Conservation (phyloP, 2,888 invertebrate genomes). For the Drymonia ruficornis region DNA sequence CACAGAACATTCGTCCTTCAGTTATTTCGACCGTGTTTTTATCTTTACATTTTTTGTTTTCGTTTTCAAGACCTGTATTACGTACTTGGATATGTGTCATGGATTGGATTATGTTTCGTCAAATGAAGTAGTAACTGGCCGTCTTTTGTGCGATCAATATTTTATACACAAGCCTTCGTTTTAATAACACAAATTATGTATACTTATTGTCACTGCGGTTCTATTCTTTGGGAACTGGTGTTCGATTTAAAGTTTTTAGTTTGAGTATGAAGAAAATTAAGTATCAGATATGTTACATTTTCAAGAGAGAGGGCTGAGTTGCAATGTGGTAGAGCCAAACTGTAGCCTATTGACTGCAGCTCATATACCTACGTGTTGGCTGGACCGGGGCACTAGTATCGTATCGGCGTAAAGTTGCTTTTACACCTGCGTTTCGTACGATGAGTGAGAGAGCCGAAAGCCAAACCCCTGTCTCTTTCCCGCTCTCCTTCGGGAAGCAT, state of each 20-base stretch:
- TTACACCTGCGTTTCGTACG: too few species aligned
- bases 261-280: background rate
- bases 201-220: background rate
- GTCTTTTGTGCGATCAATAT: constrained; percentile 2
- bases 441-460: too few species aligned
- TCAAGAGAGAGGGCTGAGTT: too few species aligned
- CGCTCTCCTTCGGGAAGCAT: too few species aligned
- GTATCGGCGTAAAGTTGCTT: too few species aligned
- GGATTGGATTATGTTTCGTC: constrained; percentile 19
- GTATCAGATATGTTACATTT: background rate
- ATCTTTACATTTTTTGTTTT: background rate
- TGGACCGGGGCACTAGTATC: too few species aligned
- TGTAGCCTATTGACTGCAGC: too few species aligned
- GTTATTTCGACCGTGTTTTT: background rate
- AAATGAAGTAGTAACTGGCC: background rate
- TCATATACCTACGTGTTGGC: too few species aligned
- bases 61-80: background rate
- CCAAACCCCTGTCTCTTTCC: too few species aligned
- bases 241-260: background rate
- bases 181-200: constrained; percentile 1
- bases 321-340: too few species aligned
- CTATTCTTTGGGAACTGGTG: background rate
- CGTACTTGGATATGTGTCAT: constrained; percentile 10
- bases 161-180: constrained; percentile 1
- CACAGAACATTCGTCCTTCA: background rate